Conservation (phyloP, 2,797 vertebrate species). For the Urosaurus nigricauda region DNA sequence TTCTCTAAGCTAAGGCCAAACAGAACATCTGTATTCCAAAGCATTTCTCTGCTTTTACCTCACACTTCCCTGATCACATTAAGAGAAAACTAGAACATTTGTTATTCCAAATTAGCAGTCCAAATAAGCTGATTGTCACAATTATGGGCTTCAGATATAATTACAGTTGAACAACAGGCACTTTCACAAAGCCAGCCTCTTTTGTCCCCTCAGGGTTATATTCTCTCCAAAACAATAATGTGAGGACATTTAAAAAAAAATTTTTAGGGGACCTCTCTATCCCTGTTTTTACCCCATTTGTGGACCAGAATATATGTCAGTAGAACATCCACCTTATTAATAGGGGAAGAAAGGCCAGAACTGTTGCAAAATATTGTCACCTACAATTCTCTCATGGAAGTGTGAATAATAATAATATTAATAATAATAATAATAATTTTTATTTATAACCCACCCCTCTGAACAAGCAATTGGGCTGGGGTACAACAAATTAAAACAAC, state of each 20-base stretch:
- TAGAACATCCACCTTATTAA: neutral
- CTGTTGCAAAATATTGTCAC: neutral
- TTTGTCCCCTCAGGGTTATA: neutral
- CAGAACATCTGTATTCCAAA: neutral
- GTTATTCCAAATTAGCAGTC: neutral
- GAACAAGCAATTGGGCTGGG: no score
- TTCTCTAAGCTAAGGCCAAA: neutral
- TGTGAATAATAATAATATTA: no score
- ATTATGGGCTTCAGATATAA: neutral
- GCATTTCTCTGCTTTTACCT: neutral
- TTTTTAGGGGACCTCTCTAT: neutral
- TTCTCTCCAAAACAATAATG: neutral
- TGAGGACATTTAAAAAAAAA: neutral
- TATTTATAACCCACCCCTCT: no score
- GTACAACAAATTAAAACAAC: no score
- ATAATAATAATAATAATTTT: no score
- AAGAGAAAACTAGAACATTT: neutral
- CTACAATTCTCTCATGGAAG: neutral
- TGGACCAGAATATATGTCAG: neutral
- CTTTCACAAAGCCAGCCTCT: neutral
- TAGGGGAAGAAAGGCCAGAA: neutral
- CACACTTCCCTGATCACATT: neutral
- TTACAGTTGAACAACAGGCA: neutral
- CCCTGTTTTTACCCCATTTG: neutral
- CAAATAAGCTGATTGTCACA: neutral